Evolutionary conservation across 2,797 vertebrate genomes (phyloP).

Genomic region (Chiloscyllium punctatum): DNA sequence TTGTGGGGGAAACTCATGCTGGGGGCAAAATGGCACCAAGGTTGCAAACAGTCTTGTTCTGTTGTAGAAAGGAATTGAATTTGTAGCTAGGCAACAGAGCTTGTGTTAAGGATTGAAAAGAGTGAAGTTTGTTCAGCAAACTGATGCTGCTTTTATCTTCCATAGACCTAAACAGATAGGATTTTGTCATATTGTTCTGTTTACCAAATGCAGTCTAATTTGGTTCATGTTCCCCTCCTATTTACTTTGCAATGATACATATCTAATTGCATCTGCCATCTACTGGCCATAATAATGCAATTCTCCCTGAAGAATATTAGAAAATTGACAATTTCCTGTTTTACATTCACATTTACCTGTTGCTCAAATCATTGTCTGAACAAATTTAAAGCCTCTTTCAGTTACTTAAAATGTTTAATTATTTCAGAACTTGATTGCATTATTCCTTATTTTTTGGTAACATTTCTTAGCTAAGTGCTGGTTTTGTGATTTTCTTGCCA

Average conservation of each 20-base stretch:
- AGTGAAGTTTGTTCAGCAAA: not conserved
- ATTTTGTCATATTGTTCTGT: not conserved
- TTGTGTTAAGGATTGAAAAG: too few relatives aligned
- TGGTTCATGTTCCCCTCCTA: not conserved
- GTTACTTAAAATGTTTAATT: not conserved
- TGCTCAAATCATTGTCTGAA: not conserved
- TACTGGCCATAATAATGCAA: not conserved
- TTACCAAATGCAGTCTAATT: not conserved
- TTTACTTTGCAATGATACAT: not conserved
- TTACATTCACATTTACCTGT: not conserved
- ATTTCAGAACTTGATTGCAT: not conserved
- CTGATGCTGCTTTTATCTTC: not conserved
- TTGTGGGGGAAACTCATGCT: too few relatives aligned
- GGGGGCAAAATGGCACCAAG: too few relatives aligned
- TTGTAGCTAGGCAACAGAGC: too few relatives aligned
- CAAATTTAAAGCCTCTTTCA: not conserved
- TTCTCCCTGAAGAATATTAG: not conserved
- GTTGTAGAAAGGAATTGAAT: too few relatives aligned
- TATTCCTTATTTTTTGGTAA: not conserved
- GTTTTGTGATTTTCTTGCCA: not conserved
- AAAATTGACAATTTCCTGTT: not conserved
- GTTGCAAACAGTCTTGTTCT: too few relatives aligned
- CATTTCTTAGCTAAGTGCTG: too few relatives aligned
- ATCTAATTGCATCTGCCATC: not conserved
- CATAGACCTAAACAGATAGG: not conserved